Base-by-base conservation (phyloP, 2,797 vertebrate species). In the Molossus alvarezi region DNA sequence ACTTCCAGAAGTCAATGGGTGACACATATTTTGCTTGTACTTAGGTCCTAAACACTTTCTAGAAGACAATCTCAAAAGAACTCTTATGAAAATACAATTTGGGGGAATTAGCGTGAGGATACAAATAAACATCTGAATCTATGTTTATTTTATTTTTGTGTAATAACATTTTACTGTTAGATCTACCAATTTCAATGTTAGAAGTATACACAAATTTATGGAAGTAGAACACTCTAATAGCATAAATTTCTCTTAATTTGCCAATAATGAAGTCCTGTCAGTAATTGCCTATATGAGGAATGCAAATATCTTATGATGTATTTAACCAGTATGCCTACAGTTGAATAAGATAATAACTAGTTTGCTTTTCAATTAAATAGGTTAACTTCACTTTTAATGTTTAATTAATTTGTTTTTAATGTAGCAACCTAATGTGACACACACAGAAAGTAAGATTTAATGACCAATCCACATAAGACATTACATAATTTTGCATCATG, bases 401-500 rank as follows among this genome's bases (percentile, higher is more conserved):
- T 85, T 79, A 51, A 18, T 67, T 60, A 72, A 69, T 79, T 2
- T 85, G 4, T 41, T 33, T 75, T 57, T 64, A 92, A 65, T 17
- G 41, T 86, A 90, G 27, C 76, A 94, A 93, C 17, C 0, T 67
- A 69, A 77, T 17, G 41, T 95, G 57, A 96, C 29, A 72, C 27
- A 72, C 27, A 53, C 80, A 69, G 72, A 75, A 79, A 29, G 57
- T 92, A 86, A 81, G 0, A 0, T 41, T 95, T 97, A 88, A 98
- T 93, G 80, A 96, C 65, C 87, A 97, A 96, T 93, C 73, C 82
- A 96, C 87, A 17, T 10, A 83, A 83, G 4, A 53, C 96, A 94
- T 95, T 92, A 96, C 51, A 96, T 95, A 95, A 92, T 93, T 90
- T 90, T 95, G 82, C 85, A 0, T 95, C 82, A 88, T 95, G 89